A percentile compares a stretch with the other conserved stretches of the same genome.
Conservation (phyloP, 2,113 vertebrate species). For the Halcyon senegalensis region DNA sequence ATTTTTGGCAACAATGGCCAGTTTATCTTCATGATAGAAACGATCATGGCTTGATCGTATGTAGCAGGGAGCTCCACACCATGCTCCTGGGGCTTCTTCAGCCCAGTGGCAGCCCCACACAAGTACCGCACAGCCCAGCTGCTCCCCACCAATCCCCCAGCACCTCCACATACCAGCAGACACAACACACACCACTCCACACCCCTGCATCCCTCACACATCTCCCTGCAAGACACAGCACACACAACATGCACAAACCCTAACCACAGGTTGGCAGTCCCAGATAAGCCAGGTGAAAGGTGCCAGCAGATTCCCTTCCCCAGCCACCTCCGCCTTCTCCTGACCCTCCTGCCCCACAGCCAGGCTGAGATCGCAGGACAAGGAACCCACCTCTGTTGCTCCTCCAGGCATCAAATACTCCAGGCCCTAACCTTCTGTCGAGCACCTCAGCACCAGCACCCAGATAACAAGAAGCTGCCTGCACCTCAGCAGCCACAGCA, state of each 20-base stretch:
- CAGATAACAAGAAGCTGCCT: rapidly evolving
- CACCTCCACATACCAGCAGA: neutral
- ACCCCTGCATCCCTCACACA: neutral
- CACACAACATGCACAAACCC: rapidly evolving
- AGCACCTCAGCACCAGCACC: neutral
- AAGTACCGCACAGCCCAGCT: neutral
- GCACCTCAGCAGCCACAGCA: rapidly evolving
- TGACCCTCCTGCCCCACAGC: neutral
- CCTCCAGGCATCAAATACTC: neutral
- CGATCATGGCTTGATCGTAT: neutral
- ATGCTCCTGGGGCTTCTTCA: neutral
- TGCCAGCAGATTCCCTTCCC: neutral
- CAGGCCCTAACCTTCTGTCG: neutral
- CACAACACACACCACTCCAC: neutral
- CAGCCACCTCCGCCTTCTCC: neutral
- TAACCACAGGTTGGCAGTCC: rapidly evolving
- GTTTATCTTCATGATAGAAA: conserved; percentile 71
- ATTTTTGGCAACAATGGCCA: conserved; percentile 84
- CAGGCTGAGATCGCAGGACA: neutral
- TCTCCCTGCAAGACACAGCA: neutral
- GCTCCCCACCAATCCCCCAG: neutral
- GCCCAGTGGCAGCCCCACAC: neutral
- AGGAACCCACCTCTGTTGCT: neutral
- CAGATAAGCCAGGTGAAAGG: neutral
- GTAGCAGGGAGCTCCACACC: neutral